A percentile compares a stretch with the other conserved stretches of the same genome.
phyloP scores from a whole-genome alignment of 1,140 invertebrate species.

The Thaumetopoea pityocampa region DNA sequence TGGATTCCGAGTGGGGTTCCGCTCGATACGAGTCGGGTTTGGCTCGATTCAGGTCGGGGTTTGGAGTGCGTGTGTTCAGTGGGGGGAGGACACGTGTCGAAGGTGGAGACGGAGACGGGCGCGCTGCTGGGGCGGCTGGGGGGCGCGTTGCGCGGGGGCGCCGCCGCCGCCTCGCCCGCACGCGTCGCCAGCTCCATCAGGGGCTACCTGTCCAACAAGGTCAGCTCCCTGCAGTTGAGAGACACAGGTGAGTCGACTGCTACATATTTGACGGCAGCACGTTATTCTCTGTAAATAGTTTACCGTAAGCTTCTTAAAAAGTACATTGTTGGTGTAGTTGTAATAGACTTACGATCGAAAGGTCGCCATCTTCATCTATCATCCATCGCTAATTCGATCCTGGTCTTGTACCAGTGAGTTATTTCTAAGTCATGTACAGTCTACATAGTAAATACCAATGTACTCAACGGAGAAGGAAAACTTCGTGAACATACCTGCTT shows the following conservation, averaged over 20 bases:
- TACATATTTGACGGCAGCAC: not conserved
- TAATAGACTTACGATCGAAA: too few relatives aligned
- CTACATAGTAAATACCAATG: too few relatives aligned
- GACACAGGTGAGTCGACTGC: slow-evolving; percentile 52
- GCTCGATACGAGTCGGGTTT: slow-evolving; percentile 4
- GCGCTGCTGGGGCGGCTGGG: slow-evolving; percentile 71
- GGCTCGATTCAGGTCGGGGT: not conserved
- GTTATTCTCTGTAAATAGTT: too few relatives aligned
- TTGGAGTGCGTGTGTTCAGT: slow-evolving; percentile 1
- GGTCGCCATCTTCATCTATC: too few relatives aligned
- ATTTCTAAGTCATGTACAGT: too few relatives aligned
- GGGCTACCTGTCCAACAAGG: slow-evolving; percentile 62
- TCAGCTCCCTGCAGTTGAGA: slow-evolving; percentile 63
- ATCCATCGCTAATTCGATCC: too few relatives aligned
- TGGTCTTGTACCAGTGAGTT: too few relatives aligned
- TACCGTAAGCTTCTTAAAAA: too few relatives aligned
- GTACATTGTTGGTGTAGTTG: not conserved
- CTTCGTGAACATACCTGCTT: too few relatives aligned
- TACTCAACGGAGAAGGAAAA: too few relatives aligned
- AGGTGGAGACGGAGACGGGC: slow-evolving; percentile 74
- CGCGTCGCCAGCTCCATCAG: slow-evolving; percentile 61
- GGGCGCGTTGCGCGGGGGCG: slow-evolving; percentile 70
- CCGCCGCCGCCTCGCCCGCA: slow-evolving; percentile 67
- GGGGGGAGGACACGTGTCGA: slow-evolving; percentile 37
- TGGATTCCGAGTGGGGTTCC: not conserved